Percentiles rank a stretch among this genome's conserved stretches.
Evolutionary conservation across 2,113 vertebrate genomes (phyloP).

Genomic region (Ictalurus punctatus): DNA sequence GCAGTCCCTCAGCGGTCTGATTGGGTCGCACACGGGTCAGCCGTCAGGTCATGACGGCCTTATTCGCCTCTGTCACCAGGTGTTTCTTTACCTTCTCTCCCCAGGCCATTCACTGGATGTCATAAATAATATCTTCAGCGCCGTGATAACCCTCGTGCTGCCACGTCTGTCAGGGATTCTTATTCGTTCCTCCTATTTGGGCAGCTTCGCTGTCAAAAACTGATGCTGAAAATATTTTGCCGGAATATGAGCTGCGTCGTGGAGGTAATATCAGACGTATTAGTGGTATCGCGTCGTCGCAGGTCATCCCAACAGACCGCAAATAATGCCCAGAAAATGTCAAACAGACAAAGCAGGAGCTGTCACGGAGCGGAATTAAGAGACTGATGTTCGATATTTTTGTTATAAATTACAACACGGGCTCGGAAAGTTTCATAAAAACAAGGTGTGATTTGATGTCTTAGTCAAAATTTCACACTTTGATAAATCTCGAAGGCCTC

Average conservation of each 20-base stretch:
- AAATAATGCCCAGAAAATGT: neutral
- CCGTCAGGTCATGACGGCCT: slow-evolving; percentile 53
- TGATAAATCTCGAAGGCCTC: neutral
- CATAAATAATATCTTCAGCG: slow-evolving; percentile 62
- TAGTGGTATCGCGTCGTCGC: neutral
- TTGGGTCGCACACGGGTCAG: slow-evolving; percentile 65
- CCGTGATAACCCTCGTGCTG: slow-evolving; percentile 47
- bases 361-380: neutral
- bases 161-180: slow-evolving; percentile 29
- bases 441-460: neutral
- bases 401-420: neutral
- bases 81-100: slow-evolving; percentile 65
- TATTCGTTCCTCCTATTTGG: neutral
- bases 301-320: neutral
- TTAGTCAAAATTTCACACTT: neutral
- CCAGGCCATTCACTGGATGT: slow-evolving; percentile 60
- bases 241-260: neutral
- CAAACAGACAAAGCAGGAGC: neutral
- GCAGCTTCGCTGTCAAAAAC: slow-evolving; percentile 15
- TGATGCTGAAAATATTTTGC: slow-evolving; percentile 15
- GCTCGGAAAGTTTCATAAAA: neutral
- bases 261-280: slow-evolving; percentile 33
- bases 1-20: slow-evolving; percentile 58
- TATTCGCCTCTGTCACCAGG: slow-evolving; percentile 66
- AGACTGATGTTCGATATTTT: neutral